phyloP scores from a whole-genome alignment of 2,113 vertebrate species.

The Neotoma lepida region DNA sequence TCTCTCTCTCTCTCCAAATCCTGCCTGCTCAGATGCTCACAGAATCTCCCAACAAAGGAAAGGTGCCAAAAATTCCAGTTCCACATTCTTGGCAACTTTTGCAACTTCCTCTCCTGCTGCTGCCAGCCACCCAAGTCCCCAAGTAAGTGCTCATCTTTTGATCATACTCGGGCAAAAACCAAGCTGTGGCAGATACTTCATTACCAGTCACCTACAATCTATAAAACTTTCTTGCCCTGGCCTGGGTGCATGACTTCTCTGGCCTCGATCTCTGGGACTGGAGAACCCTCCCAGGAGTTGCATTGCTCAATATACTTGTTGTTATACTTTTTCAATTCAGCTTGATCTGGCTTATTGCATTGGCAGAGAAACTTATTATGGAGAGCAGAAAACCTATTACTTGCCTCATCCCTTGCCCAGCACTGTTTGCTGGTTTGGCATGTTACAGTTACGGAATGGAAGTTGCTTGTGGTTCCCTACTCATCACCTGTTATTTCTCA shows the following conservation, averaged over 20 bases:
- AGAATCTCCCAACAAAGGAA: not conserved
- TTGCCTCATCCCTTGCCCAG: not conserved
- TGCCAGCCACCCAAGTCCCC: not conserved
- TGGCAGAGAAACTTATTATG: not conserved
- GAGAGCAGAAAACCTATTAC: not conserved
- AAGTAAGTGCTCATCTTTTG: not conserved
- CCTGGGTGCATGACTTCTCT: too few species aligned
- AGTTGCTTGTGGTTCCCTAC: not conserved
- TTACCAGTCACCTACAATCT: not conserved
- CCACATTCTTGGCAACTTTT: not conserved
- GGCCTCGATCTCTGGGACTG: not conserved
- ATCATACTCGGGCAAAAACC: not conserved
- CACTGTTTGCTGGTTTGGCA: not conserved
- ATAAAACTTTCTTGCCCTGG: not conserved
- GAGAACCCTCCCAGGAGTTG: not conserved
- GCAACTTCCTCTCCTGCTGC: not conserved
- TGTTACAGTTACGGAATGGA: not conserved
- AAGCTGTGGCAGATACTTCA: not conserved
- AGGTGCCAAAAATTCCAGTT: not conserved
- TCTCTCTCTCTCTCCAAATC: not conserved
- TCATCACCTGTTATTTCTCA: not conserved
- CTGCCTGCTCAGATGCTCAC: not conserved
- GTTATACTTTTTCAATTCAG: not conserved
- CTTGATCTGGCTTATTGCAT: not conserved
- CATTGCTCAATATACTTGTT: not conserved